Evolutionary conservation across 2,113 vertebrate species (phyloP), one percentile per base, ranked within the genome.

Genomic region (Chaetorhynchus papuensis): DNA sequence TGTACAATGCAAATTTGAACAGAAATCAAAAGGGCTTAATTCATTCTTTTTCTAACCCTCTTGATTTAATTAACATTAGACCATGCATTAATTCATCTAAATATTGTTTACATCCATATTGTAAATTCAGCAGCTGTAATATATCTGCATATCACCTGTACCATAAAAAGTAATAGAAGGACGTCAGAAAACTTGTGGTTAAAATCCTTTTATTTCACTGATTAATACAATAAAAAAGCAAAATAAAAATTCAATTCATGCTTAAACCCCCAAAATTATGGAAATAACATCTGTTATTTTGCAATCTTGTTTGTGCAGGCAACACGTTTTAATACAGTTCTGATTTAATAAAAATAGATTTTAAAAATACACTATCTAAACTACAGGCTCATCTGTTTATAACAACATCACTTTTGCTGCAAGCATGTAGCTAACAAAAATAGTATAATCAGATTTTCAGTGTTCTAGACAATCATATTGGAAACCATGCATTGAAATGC

Each of bases 281-380:
- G 30, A 92, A 94, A 92, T 31, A 78, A 26, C 54, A 60, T 71
- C 49, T 95, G 80, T 75, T 93, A 61, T 96, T 95, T 87, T 90
- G 19, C 30, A 79, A 83, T 85, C 35, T 81, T 5, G 0, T 66
- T 81, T 65, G 87, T 39, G 6, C 64, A 91, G 30, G 30, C 15
- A 76, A 17, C 47, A 60, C 56, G 15, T 66, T 96, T 91, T 72
- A 90, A 77, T 82, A 91, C 15, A 27, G 77, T 89, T 45, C 15
- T n/a, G 31, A 78, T 91, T 78, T 89, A 88, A 91, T 83, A 87
- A 92, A 95, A 94, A 86, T 61, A 56, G 49, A 39, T 8, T 3
- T 92, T 90, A 89, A 44, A 20, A 20, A 60, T 60, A 24, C 22
- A 33, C 37, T 56, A 4, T 65, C 15, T 79, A 87, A 94, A 47